These are phyloP conservation scores for Bombus confusus DNA, from an alignment of 1,140 invertebrate species.

Conservation along the genomic window DNA sequence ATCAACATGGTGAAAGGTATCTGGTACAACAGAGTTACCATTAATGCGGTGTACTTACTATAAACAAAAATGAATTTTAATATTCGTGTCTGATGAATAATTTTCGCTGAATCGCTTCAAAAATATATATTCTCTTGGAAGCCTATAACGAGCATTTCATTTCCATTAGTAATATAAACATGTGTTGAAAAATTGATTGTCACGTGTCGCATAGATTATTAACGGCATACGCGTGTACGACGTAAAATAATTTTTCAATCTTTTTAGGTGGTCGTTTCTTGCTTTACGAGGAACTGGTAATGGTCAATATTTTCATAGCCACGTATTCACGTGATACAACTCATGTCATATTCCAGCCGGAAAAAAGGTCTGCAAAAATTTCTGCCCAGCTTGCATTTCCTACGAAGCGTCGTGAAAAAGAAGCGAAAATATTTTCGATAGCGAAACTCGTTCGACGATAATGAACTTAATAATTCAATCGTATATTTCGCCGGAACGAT, in stretches of 20 bases:
- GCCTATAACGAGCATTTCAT: background rate
- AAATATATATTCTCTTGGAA: no score
- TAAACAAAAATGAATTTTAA: no score
- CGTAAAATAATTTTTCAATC: no score
- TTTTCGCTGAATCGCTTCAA: no score
- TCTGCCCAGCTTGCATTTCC: conserved; percentile 33
- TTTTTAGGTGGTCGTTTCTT: background rate
- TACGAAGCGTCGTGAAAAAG: background rate
- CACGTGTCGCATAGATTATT: no score
- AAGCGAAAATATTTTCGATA: conserved; percentile 15
- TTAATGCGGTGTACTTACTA: no score
- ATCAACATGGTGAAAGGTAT: no score
- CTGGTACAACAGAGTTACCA: no score
- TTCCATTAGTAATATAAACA: background rate
- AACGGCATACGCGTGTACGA: no score
- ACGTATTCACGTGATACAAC: conserved; percentile 36
- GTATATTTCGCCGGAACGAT: background rate
- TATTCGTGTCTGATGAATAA: no score
- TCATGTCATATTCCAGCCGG: conserved; percentile 8
- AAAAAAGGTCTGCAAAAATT: conserved; percentile 24
- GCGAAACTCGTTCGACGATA: background rate
- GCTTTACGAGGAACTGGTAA: conserved; percentile 34
- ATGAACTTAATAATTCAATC: background rate
- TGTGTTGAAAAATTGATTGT: background rate
- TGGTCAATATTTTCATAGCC: conserved; percentile 53